Conservation (phyloP, 2,888 invertebrate species). For the Eristalis pertinax region DNA sequence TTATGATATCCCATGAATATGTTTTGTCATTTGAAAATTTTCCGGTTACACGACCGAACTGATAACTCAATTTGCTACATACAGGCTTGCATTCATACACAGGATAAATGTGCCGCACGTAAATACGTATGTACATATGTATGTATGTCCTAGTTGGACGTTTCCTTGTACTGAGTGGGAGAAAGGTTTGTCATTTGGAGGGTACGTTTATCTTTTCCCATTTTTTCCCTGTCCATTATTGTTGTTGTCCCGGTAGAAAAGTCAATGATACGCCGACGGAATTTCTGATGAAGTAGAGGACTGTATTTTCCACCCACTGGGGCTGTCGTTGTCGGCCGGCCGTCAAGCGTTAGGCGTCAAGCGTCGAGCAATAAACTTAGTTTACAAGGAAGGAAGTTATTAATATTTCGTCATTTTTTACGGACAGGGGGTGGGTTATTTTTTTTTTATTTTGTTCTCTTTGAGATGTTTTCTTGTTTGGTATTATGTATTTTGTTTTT, state of each 20-base stretch:
- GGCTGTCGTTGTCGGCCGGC: background rate
- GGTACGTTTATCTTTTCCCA: constrained; percentile 6
- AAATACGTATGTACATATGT: background rate
- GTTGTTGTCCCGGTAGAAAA: constrained; percentile 14
- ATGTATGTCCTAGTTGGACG: background rate
- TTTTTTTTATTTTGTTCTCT: constrained; percentile 13
- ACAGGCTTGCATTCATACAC: background rate
- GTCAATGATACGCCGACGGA: constrained; percentile 45
- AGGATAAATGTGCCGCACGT: background rate
- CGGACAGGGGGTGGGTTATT: constrained; percentile 36
- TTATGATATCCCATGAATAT: constrained; percentile 71
- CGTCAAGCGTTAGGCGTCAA: constrained; percentile 8
- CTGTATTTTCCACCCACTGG: background rate
- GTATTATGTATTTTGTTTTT: constrained; percentile 44
- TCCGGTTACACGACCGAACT: constrained; percentile 72
- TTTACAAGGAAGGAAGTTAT: constrained; percentile 48
- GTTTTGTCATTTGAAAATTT: constrained; percentile 61
- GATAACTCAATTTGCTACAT: constrained; percentile 69
- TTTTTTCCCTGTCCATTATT: background rate
- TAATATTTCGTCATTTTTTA: constrained; percentile 51
- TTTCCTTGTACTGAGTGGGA: constrained; percentile 39
- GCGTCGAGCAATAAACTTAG: constrained; percentile 40
- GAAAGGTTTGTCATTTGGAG: constrained; percentile 33
- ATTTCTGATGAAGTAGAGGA: constrained; percentile 48
- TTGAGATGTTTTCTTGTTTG: constrained; percentile 39